Evolutionary conservation across 30 jellyfish, hydroid and myxozoan genomes (phyloP).

Genomic region (Chrysaora quinquecirrha): DNA sequence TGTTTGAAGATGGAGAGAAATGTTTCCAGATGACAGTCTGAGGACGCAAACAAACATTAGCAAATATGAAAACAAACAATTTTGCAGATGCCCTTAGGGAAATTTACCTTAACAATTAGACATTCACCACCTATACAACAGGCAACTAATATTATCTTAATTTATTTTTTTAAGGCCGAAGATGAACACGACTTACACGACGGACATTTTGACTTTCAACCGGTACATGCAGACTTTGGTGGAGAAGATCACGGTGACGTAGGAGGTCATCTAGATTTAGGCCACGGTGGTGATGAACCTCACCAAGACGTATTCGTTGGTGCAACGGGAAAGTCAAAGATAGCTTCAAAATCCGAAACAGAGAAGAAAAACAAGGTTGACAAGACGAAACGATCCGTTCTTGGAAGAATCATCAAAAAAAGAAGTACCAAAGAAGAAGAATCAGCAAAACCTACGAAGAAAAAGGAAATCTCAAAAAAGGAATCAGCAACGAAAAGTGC

Average conservation of each 20-base stretch:
- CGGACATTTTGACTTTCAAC: neutral
- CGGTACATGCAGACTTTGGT: neutral
- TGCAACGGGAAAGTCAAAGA: constrained; percentile 44
- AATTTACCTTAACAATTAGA: no score
- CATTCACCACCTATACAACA: no score
- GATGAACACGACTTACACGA: constrained; percentile 20
- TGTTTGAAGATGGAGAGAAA: no score
- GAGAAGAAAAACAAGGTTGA: constrained; percentile 13
- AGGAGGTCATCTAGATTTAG: constrained; percentile 22
- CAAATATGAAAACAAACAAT: no score
- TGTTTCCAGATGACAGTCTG: no score
- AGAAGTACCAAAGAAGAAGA: constrained; percentile 45
- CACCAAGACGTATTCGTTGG: constrained; percentile 21
- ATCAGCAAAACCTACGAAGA: constrained; percentile 8
- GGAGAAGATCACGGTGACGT: constrained; percentile 10
- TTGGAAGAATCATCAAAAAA: constrained; percentile 51
- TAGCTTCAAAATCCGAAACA: constrained; percentile 15
- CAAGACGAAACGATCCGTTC: constrained; percentile 55
- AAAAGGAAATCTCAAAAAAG: constrained; percentile 3
- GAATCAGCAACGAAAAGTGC: constrained; percentile 25
- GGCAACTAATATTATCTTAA: no score
- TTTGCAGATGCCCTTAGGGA: no score
- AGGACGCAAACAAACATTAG: no score
- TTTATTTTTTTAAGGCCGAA: constrained; percentile 9
- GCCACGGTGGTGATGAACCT: constrained; percentile 6